Base-by-base conservation (phyloP, 2,797 vertebrate genomes). In the Tachyglossus aculeatus region DNA sequence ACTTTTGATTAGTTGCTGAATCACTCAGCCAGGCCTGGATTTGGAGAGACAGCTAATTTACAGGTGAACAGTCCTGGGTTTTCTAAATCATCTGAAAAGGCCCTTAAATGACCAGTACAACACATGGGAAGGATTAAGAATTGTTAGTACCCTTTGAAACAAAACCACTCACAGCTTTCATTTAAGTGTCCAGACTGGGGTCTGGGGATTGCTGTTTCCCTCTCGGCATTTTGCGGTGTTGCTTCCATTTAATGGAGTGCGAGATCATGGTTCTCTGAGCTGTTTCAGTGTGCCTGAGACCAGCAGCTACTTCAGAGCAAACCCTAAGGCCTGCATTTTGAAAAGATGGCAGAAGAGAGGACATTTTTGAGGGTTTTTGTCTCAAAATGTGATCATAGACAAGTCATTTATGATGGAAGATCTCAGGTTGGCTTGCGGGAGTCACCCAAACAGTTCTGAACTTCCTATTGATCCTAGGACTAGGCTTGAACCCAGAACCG, bases 21-120 rank as follows among this genome's bases (percentile, higher is more conserved):
- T 29, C 61, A 31, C 64, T 85, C 68, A 72, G 53, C 67, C 15
- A 71, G 56, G 61, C 31, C 54, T 45, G 45, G 24, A 19, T n/a
- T 11, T 14, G 29, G 37, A 68, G 38, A 0, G 24, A 58, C 70
- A 24, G 57, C 60, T 32, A 44, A 55, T 18, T 41, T 47, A 41
- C 51, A 37, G 59, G 18, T n/a, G 58, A 63, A n/a, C 24, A 15
- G 51, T 66, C 33, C 10, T 32, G 43, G 27, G 21, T 61, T 58
- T 29, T 9, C 27, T 50, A 21, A 62, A 63, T 54, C 34, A 25
- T 5, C n/a, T 3, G 31, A 6, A 39, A 21, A 32, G 5, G 3
- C 25, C 10, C 18, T 50, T 37, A 15, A 5, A 6, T 13, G 21
- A 19, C 37, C 29, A 19, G 25, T 8, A 25, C 1, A 9, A 16